These are phyloP conservation scores for honey bee (Apis mellifera) DNA, from an alignment of 1,140 invertebrate species.

Conservation along the genomic window Amel_HAv3.1 CM009935.2:5619501-5620000, in stretches of 20 bases:
- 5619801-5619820: no score
- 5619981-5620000: neutral
- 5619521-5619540: conserved; percentile 53
- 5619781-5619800: conserved; percentile 21
- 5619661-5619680: conserved; percentile 16
- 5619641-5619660: neutral
- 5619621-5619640: neutral
- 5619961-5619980: conserved; percentile 30
- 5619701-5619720: neutral
- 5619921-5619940: conserved; percentile 67
- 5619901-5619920: conserved; percentile 51
- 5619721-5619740: neutral
- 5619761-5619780: conserved; percentile 4
- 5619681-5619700: neutral
- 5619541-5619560: conserved; percentile 40
- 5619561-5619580: neutral
- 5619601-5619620: neutral
- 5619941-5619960: conserved; percentile 65
- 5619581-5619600: neutral
- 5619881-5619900: conserved; percentile 42
- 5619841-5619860: neutral
- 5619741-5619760: neutral
- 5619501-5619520: conserved; percentile 44
- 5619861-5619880: conserved; percentile 46
- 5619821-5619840: neutral